Base-by-base conservation (phyloP, 2,888 invertebrate species). In the Liopterus haemorrhoidalis region DNA sequence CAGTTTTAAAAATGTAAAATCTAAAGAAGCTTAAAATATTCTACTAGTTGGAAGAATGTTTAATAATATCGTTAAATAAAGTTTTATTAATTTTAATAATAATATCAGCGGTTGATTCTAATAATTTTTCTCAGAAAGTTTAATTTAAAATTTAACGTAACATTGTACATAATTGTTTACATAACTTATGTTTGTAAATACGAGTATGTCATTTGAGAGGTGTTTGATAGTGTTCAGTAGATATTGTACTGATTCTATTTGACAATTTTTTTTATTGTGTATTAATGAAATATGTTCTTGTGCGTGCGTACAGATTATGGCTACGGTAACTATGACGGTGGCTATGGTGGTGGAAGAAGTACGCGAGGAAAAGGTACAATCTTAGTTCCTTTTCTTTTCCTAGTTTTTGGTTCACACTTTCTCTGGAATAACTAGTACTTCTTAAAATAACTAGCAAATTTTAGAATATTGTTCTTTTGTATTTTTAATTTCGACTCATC, bases 291-390 rank as follows among this genome's bases (percentile, higher is more conserved):
- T 66, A 65, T 63, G 69, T 73, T 76, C 76, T 78, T 72, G 72
- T 54, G 52, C 55, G 54, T 39, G 76, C 72, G 75, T 74, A 75
- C 78, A 82, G 87, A 85, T 80, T 86, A 85, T 77, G 83, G 85
- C 81, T 82, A 82, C 78, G 85, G 84, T 78, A 84, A 82, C 76
- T 85, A 83, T 80, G 84, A 86, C 73, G 85, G 85, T 78, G 86
- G 87, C 77, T 86, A 86, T 73, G 76, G 74, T 72, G 82, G 85
- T 76, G 84, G 87, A 74, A 78, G 84, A 74, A 84, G 86, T 76
- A 78, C 85, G 75, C 84, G 81, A 72, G 79, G 79, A 74, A 88
- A 88, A 88, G 88, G 88, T 87, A 87, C 75, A 67, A 67, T 63
- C 63, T 64, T 64, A 66, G 66, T 66, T 67, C 66, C 65, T 66